Conservation (phyloP, 2,113 vertebrate genomes). For the Geococcyx californianus region DNA sequence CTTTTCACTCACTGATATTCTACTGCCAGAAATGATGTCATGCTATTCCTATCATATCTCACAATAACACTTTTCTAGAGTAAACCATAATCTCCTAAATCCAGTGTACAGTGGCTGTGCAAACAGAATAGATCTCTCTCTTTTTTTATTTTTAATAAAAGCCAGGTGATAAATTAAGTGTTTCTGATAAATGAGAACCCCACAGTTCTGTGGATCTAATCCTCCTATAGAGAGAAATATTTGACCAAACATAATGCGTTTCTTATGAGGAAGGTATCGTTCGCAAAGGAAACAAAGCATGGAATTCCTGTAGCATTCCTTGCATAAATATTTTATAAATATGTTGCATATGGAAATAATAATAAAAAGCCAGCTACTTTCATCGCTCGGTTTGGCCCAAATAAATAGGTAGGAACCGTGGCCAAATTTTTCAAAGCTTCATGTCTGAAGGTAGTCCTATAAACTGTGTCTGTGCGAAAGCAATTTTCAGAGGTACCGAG, state of each 20-base stretch:
- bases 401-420: slow-evolving; percentile 42
- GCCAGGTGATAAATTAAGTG: slow-evolving; percentile 67
- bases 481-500: slow-evolving; percentile 42
- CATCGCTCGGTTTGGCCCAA: slow-evolving; percentile 49
- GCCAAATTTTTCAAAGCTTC: slow-evolving; percentile 28
- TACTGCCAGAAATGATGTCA: slow-evolving; percentile 64
- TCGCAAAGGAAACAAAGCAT: slow-evolving; percentile 41
- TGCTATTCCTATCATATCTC: slow-evolving; percentile 62
- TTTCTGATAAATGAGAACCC: slow-evolving; percentile 66
- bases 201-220: slow-evolving; percentile 41
- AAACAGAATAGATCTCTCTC: slow-evolving; percentile 39
- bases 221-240: slow-evolving; percentile 51
- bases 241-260: slow-evolving; percentile 51
- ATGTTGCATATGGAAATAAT: slow-evolving; percentile 60
- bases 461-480: slow-evolving; percentile 52
- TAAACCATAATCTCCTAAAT: slow-evolving; percentile 60
- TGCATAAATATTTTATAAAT: slow-evolving; percentile 61
- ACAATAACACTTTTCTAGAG: slow-evolving; percentile 60
- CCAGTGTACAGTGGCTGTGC: slow-evolving; percentile 46
- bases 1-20: slow-evolving; percentile 8
- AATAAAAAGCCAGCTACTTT: slow-evolving; percentile 41
- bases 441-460: slow-evolving; percentile 38
- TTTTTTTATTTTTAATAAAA: slow-evolving; percentile 57
- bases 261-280: slow-evolving; percentile 56
- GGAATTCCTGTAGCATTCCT: slow-evolving; percentile 51